Evolutionary conservation across 2,797 vertebrate species (phyloP).

Genomic region (Psittacula echo): DNA sequence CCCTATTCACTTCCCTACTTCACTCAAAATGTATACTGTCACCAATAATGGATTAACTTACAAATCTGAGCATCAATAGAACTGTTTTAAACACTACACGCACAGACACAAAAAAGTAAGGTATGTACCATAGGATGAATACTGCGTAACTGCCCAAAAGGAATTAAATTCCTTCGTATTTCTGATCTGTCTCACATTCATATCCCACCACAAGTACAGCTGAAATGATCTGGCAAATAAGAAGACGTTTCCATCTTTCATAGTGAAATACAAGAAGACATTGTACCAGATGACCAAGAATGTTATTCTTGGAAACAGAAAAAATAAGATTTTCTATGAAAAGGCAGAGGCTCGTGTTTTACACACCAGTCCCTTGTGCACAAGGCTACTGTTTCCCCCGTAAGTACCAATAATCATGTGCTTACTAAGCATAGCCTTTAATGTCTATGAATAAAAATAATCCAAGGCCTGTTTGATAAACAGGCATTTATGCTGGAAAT

Average conservation of each 20-base stretch:
- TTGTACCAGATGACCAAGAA: background rate
- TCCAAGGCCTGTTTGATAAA: background rate
- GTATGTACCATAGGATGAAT: fast-evolving
- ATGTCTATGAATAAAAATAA: background rate
- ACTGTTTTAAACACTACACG: background rate
- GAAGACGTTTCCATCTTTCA: background rate
- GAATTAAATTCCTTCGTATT: background rate
- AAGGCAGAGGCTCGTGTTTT: background rate
- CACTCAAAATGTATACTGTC: background rate
- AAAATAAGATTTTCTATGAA: background rate
- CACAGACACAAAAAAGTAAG: background rate
- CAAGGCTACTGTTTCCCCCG: background rate
- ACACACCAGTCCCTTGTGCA: background rate
- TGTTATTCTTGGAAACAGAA: background rate
- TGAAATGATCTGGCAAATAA: background rate
- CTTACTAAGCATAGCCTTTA: background rate
- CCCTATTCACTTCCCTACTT: background rate
- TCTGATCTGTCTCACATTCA: background rate
- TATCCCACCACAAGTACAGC: background rate
- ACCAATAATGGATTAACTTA: background rate
- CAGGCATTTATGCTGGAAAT: background rate
- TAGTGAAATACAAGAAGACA: background rate
- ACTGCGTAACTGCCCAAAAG: background rate
- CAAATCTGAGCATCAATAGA: background rate
- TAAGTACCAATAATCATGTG: background rate